A percentile compares a stretch with the other conserved stretches of the same genome.
Evolutionary conservation across 2,888 invertebrate genomes (phyloP).

Genomic region (Halictus ligatus): DNA sequence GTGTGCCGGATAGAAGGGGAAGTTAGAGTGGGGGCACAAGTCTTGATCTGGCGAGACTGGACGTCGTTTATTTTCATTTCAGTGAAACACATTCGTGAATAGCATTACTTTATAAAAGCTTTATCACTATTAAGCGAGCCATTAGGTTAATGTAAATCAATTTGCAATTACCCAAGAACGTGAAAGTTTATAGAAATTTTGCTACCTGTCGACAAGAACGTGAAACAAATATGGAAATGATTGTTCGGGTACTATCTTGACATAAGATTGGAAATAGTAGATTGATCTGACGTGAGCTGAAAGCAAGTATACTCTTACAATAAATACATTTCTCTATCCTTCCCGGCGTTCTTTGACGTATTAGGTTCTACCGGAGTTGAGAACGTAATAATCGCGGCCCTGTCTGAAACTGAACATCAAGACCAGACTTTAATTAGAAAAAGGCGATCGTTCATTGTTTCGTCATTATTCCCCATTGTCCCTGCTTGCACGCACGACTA

Average conservation of each 20-base stretch:
- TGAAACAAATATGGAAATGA: not conserved
- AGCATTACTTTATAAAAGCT: too few relatives aligned
- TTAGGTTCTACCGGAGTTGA: conserved; percentile 26
- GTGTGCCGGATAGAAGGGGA: too few relatives aligned
- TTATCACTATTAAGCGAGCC: too few relatives aligned
- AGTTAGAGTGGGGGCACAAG: too few relatives aligned
- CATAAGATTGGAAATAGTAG: not conserved
- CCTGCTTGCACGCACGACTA: conserved; percentile 1
- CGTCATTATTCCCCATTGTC: conserved; percentile 56
- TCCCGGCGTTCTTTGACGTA: conserved; percentile 16
- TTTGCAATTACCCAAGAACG: not conserved
- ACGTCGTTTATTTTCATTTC: too few relatives aligned
- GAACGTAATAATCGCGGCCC: conserved; percentile 52
- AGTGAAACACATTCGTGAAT: too few relatives aligned
- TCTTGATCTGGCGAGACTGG: too few relatives aligned
- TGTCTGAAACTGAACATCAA: conserved; percentile 49
- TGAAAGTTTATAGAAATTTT: too few relatives aligned
- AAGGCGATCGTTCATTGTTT: conserved; percentile 63
- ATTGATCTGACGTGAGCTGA: not conserved
- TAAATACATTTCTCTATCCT: not conserved
- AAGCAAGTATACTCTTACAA: not conserved
- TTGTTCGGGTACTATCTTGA: not conserved
- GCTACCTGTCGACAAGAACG: too few relatives aligned
- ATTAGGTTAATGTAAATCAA: not conserved
- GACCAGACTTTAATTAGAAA: conserved; percentile 61